A percentile compares a stretch with the other conserved stretches of the same genome.
phyloP scores from a whole-genome alignment of 2,888 invertebrate genomes.

The Platycheirus rosarum region DNA sequence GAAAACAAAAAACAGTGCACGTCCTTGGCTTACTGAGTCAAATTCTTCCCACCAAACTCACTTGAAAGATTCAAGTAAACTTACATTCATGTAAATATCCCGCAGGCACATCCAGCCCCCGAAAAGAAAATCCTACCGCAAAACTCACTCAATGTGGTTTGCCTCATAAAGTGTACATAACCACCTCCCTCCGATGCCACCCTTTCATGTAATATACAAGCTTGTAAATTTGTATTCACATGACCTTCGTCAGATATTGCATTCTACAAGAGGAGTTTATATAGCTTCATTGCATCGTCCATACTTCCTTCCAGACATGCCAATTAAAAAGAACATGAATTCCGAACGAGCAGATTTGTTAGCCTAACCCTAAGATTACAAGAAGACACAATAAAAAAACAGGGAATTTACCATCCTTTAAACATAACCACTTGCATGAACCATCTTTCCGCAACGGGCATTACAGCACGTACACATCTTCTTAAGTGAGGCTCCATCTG shows the following conservation, averaged over 20 bases:
- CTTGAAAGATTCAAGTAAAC: conserved; percentile 4
- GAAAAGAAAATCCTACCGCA: conserved; percentile 6
- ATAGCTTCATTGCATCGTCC: conserved; percentile 25
- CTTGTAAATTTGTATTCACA: conserved; percentile 59
- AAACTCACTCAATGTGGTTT: conserved; percentile 30
- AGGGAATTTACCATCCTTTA: too few species aligned
- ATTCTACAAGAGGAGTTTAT: conserved; percentile 35
- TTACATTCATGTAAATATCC: conserved; percentile 26
- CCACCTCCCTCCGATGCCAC: background rate
- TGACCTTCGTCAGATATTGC: conserved; percentile 40
- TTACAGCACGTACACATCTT: too few species aligned
- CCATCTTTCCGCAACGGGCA: too few species aligned
- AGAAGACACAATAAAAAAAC: too few species aligned
- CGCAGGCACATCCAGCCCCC: conserved; percentile 11
- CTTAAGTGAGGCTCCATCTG: too few species aligned
- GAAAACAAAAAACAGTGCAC: background rate
- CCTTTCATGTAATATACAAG: conserved; percentile 44
- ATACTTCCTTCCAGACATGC: conserved; percentile 7
- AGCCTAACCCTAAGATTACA: too few species aligned
- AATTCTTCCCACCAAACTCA: background rate
- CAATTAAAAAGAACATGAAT: conserved; percentile 69
- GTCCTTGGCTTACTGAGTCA: conserved; percentile 20
- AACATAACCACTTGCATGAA: too few species aligned
- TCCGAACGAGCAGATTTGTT: conserved; percentile 54
- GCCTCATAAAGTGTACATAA: conserved; percentile 14